Evolutionary conservation across 1,140 invertebrate species (phyloP), one percentile per base, ranked within the genome.

Genomic region (Odontomachus brunneus): DNA sequence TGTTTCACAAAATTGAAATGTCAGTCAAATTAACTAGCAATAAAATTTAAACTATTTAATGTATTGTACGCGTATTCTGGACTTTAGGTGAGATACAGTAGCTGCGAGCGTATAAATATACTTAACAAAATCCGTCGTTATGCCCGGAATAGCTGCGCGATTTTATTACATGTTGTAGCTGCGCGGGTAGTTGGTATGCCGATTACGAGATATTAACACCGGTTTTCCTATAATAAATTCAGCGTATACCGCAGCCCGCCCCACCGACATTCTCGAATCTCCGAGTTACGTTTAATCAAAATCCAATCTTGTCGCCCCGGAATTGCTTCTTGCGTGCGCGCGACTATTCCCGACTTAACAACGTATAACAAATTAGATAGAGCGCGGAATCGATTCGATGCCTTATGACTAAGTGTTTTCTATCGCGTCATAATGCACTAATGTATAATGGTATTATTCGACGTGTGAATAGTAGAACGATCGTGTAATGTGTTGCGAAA

Each of bases 1-100:
- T 0, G 9, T 71, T 82, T 80, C 81, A 84, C 65, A 51, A 82
- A 84, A 67, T 74, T 57, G 82, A 75, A 87, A 89, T 89, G 84
- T 88, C 91, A 90, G 91, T 92, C 91, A 91, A 91, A 91, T 92
- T 92, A 92, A 84, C 83, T 91, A 91, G 91, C 90, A 92, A 92
- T 91, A 92, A 92, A 89, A 84, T 80, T 83, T 75, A 83, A 89
- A 80, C 83, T 89, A 90, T 87, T 91, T 90, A 91, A 90, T 88
- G 82, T 86, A 91, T 89, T 59, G 55, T 90, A 86, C 66, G 38
- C 38, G 63, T 89, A 87, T 67, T 87, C 75, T 83, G 69, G 53
- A 85, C 57, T 73, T 69, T 89, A 89, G 53, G 62, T 85, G 83
- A 87, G 76, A 81, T 44, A 80, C 51, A 71, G 51, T 86, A 88